These are phyloP conservation scores for Drosophila oshimai DNA, from an alignment of 1,140 invertebrate species.

Conservation along the genomic window DNA sequence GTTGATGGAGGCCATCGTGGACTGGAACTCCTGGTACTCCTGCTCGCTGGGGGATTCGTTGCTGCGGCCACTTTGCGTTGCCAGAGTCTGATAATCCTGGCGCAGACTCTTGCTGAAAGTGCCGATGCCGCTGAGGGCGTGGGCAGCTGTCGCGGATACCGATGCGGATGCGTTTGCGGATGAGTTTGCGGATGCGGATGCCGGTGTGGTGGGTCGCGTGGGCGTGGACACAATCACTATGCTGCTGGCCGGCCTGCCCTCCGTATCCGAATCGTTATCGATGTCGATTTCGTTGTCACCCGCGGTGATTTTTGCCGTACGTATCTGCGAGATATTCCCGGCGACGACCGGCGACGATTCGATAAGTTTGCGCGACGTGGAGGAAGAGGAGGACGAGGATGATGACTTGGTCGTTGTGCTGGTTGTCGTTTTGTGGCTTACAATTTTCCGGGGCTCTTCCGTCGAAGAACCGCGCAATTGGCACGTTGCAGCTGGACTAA, in stretches of 20 bases:
- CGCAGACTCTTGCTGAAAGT: conserved; percentile 82
- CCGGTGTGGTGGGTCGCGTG: conserved; percentile 45
- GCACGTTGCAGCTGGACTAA: conserved; percentile 74
- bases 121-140: conserved; percentile 80
- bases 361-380: conserved; percentile 67
- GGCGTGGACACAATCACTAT: conserved; percentile 74
- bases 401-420: conserved; percentile 46
- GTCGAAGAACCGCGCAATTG: conserved; percentile 81
- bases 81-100: conserved; percentile 71
- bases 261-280: conserved; percentile 78
- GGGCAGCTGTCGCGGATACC: conserved; percentile 25
- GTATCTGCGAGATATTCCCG: conserved; percentile 59
- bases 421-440: conserved; percentile 76
- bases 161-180: conserved; percentile 5
- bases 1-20: conserved; percentile 84
- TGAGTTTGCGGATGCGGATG: background rate
- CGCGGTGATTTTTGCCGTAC: conserved; percentile 23
- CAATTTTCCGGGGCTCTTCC: conserved; percentile 80
- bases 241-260: conserved; percentile 70
- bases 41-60: conserved; percentile 79
- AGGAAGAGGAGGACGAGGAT: conserved; percentile 15
- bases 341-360: conserved; percentile 21
- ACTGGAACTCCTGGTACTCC: conserved; percentile 83
- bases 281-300: conserved; percentile 35
- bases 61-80: conserved; percentile 82